Conservation (phyloP, 1,140 invertebrate species). For the Arctopsyche grandis region DNA sequence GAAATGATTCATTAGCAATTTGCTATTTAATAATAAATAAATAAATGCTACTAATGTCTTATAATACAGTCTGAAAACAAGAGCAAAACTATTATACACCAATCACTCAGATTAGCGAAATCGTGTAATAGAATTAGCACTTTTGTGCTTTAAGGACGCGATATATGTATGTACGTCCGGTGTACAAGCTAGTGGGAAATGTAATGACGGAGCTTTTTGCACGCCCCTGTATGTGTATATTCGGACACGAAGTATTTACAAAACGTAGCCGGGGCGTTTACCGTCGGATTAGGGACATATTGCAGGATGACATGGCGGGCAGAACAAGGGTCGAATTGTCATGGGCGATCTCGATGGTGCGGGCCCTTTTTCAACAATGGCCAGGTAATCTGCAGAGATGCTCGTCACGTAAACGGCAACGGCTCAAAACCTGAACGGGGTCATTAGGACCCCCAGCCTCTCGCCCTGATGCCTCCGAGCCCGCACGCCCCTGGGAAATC, state of each 20-base stretch:
- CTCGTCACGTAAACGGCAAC: conserved; percentile 32
- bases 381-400: conserved; percentile 21
- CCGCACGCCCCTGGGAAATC: conserved; percentile 34
- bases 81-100: too few relatives aligned
- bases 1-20: too few relatives aligned
- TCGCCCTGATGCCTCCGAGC: background rate
- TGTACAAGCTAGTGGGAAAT: too few relatives aligned
- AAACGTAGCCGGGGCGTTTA: background rate
- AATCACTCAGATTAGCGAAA: too few relatives aligned
- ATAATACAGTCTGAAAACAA: too few relatives aligned
- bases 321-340: conserved; percentile 18
- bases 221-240: background rate
- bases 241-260: background rate
- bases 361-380: background rate
- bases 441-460: conserved; percentile 6
- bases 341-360: background rate
- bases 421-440: conserved; percentile 24
- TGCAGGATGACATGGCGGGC: background rate
- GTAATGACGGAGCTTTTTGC: background rate
- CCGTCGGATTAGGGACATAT: background rate
- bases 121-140: too few relatives aligned
- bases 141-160: too few relatives aligned
- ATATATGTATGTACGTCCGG: too few relatives aligned
- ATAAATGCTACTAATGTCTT: too few relatives aligned
- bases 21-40: too few relatives aligned